A percentile compares a stretch with the other conserved stretches of the same genome.
Conservation (phyloP, 2,113 vertebrate species). For the Perccottus glenii region DNA sequence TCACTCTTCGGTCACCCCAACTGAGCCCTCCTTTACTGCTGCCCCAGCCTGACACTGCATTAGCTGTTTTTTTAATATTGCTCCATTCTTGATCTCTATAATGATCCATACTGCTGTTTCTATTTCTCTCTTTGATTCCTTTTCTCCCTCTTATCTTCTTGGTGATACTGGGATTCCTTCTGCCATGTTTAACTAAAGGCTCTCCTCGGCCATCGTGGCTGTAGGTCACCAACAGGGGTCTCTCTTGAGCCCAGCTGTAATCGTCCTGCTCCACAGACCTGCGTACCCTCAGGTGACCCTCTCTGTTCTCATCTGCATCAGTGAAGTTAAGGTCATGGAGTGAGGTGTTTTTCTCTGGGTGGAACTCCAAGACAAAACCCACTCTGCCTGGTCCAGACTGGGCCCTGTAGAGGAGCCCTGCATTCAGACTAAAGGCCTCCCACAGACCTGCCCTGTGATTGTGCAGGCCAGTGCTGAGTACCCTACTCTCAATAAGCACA, state of each 20-base stretch:
- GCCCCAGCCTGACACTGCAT: constrained; percentile 43
- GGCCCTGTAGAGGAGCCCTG: constrained; percentile 67
- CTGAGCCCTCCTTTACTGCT: constrained; percentile 37
- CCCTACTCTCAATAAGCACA: constrained; percentile 74
- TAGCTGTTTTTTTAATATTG: constrained; percentile 39
- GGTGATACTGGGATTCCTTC: constrained; percentile 46
- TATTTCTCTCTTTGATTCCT: constrained; percentile 53
- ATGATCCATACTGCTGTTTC: constrained; percentile 57
- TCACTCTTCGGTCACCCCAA: constrained; percentile 71
- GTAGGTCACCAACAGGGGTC: constrained; percentile 84
- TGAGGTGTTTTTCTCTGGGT: constrained; percentile 55
- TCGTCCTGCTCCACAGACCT: constrained; percentile 79
- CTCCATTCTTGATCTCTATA: constrained; percentile 46
- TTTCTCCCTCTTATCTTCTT: constrained; percentile 65
- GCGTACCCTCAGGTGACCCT: constrained; percentile 72
- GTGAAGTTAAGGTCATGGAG: constrained; percentile 26
- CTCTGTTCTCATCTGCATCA: constrained; percentile 21
- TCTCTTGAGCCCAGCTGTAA: constrained; percentile 80
- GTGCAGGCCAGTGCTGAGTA: constrained; percentile 43
- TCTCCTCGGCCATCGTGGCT: constrained; percentile 80
- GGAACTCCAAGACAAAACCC: constrained; percentile 77
- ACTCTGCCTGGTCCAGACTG: constrained; percentile 53
- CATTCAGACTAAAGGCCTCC: constrained; percentile 78
- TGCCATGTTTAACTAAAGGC: constrained; percentile 71
- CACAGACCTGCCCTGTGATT: constrained; percentile 56